phyloP scores from a whole-genome alignment of 92 coral and sea anemone genomes.

The Palythoa grandis region DNA sequence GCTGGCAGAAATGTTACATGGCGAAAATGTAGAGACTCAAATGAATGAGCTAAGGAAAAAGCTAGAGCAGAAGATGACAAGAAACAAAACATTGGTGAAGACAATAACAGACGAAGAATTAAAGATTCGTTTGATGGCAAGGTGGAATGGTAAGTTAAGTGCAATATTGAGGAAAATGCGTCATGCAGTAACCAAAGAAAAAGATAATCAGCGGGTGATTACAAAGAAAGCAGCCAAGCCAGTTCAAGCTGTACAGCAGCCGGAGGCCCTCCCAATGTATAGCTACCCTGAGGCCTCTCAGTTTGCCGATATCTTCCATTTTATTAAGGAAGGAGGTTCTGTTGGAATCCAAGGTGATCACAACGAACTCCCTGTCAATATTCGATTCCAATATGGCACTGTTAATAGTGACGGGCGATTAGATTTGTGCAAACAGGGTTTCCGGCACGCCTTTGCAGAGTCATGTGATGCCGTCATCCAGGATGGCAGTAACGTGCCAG shows the following conservation, averaged over 20 bases:
- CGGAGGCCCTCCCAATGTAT: constrained; percentile 65
- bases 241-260: constrained; percentile 63
- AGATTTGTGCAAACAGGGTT: constrained; percentile 68
- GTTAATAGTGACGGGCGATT: constrained; percentile 66
- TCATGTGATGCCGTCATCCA: constrained; percentile 70
- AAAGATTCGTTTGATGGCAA: constrained; percentile 55
- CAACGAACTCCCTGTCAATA: background rate
- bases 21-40: constrained; percentile 56
- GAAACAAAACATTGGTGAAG: constrained; percentile 4
- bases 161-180: constrained; percentile 56
- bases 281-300: constrained; percentile 55
- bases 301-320: constrained; percentile 52
- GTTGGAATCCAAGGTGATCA: constrained; percentile 1
- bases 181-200: constrained; percentile 32
- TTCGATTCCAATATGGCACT: constrained; percentile 36
- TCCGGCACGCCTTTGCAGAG: constrained; percentile 64
- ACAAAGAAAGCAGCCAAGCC: constrained; percentile 60
- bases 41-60: constrained; percentile 51
- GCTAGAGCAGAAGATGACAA: constrained; percentile 50
- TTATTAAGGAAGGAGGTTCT: constrained; percentile 52
- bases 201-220: constrained; percentile 25
- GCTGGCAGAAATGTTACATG: constrained; percentile 63
- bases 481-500: constrained; percentile 58
- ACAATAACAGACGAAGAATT: constrained; percentile 54
- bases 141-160: constrained; percentile 49